These are phyloP conservation scores for roundworm (Caenorhabditis elegans) DNA, from an alignment of 1,140 invertebrate genomes.

Conservation along the genomic window DNA sequence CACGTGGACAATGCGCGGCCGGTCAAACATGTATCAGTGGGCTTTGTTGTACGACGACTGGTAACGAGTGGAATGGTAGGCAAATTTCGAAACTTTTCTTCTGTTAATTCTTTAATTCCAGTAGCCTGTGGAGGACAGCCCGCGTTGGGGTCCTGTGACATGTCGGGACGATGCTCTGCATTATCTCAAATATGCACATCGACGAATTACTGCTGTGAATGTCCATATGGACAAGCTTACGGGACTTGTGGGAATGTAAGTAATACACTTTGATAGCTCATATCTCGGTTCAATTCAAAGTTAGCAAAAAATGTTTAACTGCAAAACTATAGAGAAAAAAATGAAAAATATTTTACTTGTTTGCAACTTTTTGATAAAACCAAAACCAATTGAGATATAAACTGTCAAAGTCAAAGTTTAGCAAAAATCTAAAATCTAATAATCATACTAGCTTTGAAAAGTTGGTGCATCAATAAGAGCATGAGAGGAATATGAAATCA, in stretches of 20 bases:
- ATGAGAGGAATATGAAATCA: no score
- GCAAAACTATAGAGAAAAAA: no score
- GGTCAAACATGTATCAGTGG: slow-evolving; percentile 56
- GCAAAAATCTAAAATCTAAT: no score
- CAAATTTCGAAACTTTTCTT: neutral
- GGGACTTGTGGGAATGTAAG: slow-evolving; percentile 51
- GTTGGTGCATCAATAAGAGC: no score
- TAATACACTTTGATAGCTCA: no score
- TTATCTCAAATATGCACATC: slow-evolving; percentile 45
- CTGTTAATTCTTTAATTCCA: neutral
- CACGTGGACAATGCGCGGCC: slow-evolving; percentile 38
- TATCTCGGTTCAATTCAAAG: no score
- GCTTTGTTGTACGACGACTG: slow-evolving; percentile 53
- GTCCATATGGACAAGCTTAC: slow-evolving; percentile 49
- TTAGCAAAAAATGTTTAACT: no score
- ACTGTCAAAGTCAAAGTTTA: no score
- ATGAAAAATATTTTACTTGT: no score
- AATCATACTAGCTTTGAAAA: no score
- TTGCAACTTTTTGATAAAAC: no score
- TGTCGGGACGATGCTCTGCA: neutral
- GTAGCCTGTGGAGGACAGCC: slow-evolving; percentile 55
- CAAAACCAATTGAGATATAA: no score
- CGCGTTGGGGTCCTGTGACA: slow-evolving; percentile 47
- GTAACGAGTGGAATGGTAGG: slow-evolving; percentile 43
- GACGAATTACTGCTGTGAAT: slow-evolving; percentile 57